Evolutionary conservation across 2,113 vertebrate genomes (phyloP).

Genomic region (Psammodynastes pulverulentus): DNA sequence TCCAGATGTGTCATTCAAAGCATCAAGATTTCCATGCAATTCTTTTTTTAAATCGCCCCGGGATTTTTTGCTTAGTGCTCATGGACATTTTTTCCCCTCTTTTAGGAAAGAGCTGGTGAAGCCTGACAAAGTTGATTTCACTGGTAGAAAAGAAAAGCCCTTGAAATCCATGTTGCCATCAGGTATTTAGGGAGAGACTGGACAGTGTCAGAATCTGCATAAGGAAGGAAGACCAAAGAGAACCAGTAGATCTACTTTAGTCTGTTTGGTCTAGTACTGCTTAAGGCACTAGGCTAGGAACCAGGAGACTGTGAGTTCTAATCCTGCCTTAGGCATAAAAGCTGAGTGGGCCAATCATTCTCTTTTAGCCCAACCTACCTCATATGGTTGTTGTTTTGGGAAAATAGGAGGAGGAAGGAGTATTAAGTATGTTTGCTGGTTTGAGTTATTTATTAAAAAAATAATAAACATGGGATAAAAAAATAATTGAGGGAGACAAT

Average conservation of each 20-base stretch:
- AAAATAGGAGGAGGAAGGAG: background rate
- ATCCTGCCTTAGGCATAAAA: background rate
- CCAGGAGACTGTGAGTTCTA: background rate
- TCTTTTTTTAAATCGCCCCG: background rate
- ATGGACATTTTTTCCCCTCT: background rate
- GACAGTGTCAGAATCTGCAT: background rate
- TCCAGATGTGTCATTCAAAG: background rate
- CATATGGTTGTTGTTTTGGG: background rate
- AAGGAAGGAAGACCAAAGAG: background rate
- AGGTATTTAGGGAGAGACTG: background rate
- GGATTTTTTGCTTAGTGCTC: background rate
- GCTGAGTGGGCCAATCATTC: background rate
- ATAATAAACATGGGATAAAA: background rate
- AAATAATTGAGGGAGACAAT: background rate
- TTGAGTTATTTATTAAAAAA: background rate
- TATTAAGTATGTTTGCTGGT: background rate
- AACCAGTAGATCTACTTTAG: background rate
- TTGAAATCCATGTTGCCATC: background rate
- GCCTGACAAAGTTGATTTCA: background rate
- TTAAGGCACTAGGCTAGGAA: background rate
- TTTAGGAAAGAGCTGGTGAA: background rate
- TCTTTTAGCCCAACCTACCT: background rate
- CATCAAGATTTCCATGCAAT: background rate
- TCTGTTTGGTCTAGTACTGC: background rate
- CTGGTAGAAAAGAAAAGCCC: background rate